Percentiles rank a stretch among this genome's conserved stretches.
These are phyloP conservation scores for Plagodis dolabraria DNA, from an alignment of 2,888 invertebrate genomes.

Conservation along the genomic window DNA sequence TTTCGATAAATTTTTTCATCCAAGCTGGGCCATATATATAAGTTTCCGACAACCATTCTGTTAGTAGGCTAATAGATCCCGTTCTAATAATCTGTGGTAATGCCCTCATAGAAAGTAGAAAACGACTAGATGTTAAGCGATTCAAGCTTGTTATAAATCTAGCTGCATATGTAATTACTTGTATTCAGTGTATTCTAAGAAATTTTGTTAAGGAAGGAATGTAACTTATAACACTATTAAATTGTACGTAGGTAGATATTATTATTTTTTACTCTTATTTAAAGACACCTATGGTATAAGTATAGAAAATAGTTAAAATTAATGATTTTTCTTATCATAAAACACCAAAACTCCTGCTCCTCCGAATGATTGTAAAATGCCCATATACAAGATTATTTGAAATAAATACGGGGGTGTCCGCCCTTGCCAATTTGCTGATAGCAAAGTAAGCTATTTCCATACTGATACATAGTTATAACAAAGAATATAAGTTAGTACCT, in stretches of 20 bases:
- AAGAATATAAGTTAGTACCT: too few relatives aligned
- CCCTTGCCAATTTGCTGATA: too few relatives aligned
- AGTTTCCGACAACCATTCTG: too few relatives aligned
- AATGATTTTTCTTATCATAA: conserved; percentile 12
- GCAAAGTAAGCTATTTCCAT: too few relatives aligned
- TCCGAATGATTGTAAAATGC: conserved; percentile 11
- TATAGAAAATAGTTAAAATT: conserved; percentile 26
- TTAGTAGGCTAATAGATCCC: too few relatives aligned
- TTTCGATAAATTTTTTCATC: too few relatives aligned
- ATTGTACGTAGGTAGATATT: conserved; percentile 6
- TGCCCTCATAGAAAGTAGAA: background rate
- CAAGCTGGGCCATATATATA: too few relatives aligned
- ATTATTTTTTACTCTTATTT: conserved; percentile 21
- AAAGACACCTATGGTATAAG: conserved; percentile 27
- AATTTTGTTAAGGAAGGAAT: conserved; percentile 51
- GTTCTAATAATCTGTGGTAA: too few relatives aligned
- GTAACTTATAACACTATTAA: conserved; percentile 35
- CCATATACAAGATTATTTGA: background rate
- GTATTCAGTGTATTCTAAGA: conserved; percentile 28
- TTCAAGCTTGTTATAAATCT: conserved; percentile 1
- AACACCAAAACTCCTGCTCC: conserved; percentile 27
- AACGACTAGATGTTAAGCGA: conserved; percentile 9
- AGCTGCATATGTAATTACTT: background rate
- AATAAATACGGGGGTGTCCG: too few relatives aligned
- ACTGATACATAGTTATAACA: too few relatives aligned